Evolutionary conservation across 2,797 vertebrate genomes (phyloP), one percentile per base, ranked within the genome.

Genomic region (Gymnoscopelus braueri): DNA sequence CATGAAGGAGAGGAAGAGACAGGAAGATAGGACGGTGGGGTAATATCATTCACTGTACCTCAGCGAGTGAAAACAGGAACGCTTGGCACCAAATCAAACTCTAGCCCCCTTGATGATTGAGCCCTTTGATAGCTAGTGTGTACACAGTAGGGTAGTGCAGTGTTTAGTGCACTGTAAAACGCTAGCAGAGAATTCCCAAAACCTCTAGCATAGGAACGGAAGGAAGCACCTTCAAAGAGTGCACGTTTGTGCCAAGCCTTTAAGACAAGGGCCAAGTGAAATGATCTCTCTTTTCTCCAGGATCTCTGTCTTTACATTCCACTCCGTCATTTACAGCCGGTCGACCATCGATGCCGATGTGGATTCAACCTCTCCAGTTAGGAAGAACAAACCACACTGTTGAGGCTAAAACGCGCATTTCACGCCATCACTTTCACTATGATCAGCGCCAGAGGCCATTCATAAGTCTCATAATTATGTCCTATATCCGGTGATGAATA

Each of bases 211-310:
- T 62, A 60, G 47, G 62, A 67, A 55, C 50, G 65, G 77, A 82
- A 82, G 77, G 65, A 74, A 60, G 51, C 61, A 50, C 66, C 82
- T 83, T 88, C 79, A 84, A 88, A 87, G 70, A 63, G 55, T 0
- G 3, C 2, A 12, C 59, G 68, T 63, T 26, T 2, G 54, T 65
- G 83, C 78, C 76, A 82, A 66, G 66, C 54, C 58, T 77, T 72
- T 71, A 35, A 51, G 50, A 71, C 26, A 32, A 49, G 14, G 13
- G 57, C 65, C 56, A 23, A 69, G 62, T 71, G 69, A 55, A 77
- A 74, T 11, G 1, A 75, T 73, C 32, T 0, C 35, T 60, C 60
- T 54, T 44, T 66, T 56, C 51, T 5, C 61, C 0, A 47, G 72
- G 78, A 72, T 56, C 59, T 3, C 69, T 63, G 35, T 35, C 69